These are phyloP conservation scores for Thalassoma bifasciatum DNA, from an alignment of 2,113 vertebrate genomes.

Conservation along the genomic window DNA sequence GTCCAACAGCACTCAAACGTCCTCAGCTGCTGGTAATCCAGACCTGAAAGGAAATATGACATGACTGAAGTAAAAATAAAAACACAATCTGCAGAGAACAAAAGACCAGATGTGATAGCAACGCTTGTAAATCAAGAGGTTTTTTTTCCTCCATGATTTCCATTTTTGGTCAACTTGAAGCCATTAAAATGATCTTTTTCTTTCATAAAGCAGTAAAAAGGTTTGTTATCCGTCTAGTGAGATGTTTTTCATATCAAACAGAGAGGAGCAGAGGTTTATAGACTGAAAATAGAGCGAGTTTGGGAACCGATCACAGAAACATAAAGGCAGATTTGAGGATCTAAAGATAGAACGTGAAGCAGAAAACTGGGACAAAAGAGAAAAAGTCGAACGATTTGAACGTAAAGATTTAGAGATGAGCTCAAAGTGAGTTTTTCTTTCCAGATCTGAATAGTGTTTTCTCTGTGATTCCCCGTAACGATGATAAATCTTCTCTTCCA, in stretches of 20 bases:
- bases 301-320: not conserved
- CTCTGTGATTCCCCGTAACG: constrained; percentile 46
- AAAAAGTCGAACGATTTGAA: constrained; percentile 18
- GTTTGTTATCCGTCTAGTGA: not conserved
- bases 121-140: not conserved
- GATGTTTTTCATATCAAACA: not conserved
- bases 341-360: not conserved
- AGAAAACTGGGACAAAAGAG: not conserved
- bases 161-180: not conserved
- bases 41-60: constrained; percentile 19
- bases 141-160: not conserved
- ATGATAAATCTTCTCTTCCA: constrained; percentile 56
- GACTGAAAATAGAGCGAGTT: not conserved
- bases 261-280: not conserved
- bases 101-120: not conserved
- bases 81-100: not conserved
- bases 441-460: constrained; percentile 59
- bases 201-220: not conserved
- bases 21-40: not conserved
- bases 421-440: constrained; percentile 61
- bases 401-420: not conserved
- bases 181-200: not conserved
- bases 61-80: not conserved
- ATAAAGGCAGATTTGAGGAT: not conserved
- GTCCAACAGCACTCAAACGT: not conserved